Percentiles rank a stretch among this genome's conserved stretches.
These are phyloP conservation scores for Dermochelys coriacea DNA, from an alignment of 2,797 vertebrate species.

Conservation along the genomic window DNA sequence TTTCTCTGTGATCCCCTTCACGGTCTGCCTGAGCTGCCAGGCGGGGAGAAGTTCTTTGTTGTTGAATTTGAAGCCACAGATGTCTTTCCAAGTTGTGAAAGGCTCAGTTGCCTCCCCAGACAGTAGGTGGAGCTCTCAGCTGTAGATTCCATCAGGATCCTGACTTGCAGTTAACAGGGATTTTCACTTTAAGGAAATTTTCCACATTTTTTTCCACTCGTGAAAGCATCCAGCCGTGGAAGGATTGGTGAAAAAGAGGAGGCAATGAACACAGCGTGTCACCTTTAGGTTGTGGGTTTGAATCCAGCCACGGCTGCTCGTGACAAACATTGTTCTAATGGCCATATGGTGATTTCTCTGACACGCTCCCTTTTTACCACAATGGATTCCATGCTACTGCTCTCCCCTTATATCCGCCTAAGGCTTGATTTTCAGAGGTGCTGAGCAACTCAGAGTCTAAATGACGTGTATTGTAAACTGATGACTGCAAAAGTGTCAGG, in stretches of 20 bases:
- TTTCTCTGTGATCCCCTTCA: not conserved
- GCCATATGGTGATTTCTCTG: not conserved
- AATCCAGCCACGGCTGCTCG: not conserved
- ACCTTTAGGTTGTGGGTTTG: not conserved
- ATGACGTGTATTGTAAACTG: conserved; percentile 12
- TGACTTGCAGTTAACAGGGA: conserved; percentile 11
- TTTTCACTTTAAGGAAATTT: conserved; percentile 13
- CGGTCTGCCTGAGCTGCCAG: not conserved
- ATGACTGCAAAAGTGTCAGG: conserved; percentile 4
- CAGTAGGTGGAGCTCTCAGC: not conserved
- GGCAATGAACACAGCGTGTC: not conserved
- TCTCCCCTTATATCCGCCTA: fast-evolving
- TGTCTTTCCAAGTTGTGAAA: conserved; percentile 51
- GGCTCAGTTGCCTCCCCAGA: not conserved
- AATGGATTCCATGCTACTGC: fast-evolving
- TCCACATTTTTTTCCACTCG: conserved; percentile 13
- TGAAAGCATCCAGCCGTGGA: not conserved
- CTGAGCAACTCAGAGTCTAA: not conserved
- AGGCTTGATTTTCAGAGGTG: not conserved
- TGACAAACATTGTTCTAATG: not conserved
- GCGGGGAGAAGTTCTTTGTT: conserved; percentile 19
- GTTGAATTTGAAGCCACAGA: not conserved
- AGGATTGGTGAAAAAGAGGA: fast-evolving
- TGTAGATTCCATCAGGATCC: not conserved
- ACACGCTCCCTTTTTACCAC: not conserved